Percentiles rank a stretch among this genome's conserved stretches.
Conservation (phyloP, 1,140 invertebrate species). For the Calliopsis andreniformis region DNA sequence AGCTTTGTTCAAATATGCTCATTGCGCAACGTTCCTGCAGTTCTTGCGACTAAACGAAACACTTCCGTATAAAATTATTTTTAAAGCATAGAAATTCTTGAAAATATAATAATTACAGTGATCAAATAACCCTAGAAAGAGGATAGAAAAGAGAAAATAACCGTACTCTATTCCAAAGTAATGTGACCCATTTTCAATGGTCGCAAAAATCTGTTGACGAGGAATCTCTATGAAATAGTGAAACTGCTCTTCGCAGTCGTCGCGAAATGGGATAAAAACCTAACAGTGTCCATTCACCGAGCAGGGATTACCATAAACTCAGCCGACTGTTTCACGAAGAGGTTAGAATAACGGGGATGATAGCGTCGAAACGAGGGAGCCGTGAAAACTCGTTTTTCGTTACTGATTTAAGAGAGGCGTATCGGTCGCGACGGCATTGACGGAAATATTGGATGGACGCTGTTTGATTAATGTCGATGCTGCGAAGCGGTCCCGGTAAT, state of each 20-base stretch:
- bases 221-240: conserved; percentile 47
- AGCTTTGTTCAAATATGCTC: no score
- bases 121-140: no score
- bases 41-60: no score
- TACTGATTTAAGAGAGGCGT: conserved; percentile 7
- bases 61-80: no score
- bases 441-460: conserved; percentile 36
- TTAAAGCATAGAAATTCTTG: no score
- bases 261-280: conserved; percentile 43
- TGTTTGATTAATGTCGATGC: conserved; percentile 44
- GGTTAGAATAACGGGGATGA: no score
- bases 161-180: no score
- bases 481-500: conserved; percentile 53
- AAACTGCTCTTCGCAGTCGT: conserved; percentile 39
- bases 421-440: conserved; percentile 4
- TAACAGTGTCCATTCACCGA: conserved; percentile 16
- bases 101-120: no score
- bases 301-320: conserved; percentile 37
- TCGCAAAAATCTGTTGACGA: no score
- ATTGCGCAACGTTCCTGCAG: no score
- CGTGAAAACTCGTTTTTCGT: not conserved
- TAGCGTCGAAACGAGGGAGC: not conserved
- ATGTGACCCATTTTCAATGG: no score
- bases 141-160: no score
- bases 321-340: conserved; percentile 22